A percentile compares a stretch with the other conserved stretches of the same genome.
Evolutionary conservation across 2,888 invertebrate species (phyloP).

Genomic region (Tenthredo distinguenda): DNA sequence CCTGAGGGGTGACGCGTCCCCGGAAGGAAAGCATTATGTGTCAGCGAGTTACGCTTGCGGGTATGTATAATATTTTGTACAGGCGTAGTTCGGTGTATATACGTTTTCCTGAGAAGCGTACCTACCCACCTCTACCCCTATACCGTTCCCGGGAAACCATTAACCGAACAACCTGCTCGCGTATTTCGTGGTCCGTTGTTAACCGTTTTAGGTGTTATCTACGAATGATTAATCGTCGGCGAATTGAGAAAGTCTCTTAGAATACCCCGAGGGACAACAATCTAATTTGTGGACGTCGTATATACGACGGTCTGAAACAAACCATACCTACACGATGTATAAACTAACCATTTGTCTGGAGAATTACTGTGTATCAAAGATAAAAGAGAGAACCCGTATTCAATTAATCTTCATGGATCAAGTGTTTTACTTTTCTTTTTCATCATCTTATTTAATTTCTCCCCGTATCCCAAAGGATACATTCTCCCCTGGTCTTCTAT

Average conservation of each 20-base stretch:
- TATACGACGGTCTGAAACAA: constrained; percentile 7
- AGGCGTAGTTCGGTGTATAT: constrained; percentile 48
- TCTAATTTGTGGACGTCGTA: constrained; percentile 40
- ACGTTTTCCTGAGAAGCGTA: constrained; percentile 20
- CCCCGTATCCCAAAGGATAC: neutral
- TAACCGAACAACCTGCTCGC: constrained; percentile 39
- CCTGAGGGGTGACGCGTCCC: constrained; percentile 60
- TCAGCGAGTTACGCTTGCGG: constrained; percentile 59
- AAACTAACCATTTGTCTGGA: neutral
- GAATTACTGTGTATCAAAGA: neutral
- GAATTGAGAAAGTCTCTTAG: constrained; percentile 45
- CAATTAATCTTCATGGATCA: neutral
- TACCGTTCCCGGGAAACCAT: constrained; percentile 33
- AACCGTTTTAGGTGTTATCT: constrained; percentile 48
- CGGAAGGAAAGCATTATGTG: constrained; percentile 67
- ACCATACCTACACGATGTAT: constrained; percentile 19
- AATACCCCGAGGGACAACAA: constrained; percentile 29
- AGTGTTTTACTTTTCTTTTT: neutral
- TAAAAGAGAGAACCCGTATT: neutral
- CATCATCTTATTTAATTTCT: neutral
- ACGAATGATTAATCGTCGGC: constrained; percentile 40
- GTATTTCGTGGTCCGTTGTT: constrained; percentile 47
- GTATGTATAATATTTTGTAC: constrained; percentile 61
- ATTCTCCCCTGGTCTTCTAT: neutral
- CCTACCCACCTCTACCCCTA: neutral